Evolutionary conservation across 2,113 vertebrate genomes (phyloP).

Genomic region (Pao palembangensis): DNA sequence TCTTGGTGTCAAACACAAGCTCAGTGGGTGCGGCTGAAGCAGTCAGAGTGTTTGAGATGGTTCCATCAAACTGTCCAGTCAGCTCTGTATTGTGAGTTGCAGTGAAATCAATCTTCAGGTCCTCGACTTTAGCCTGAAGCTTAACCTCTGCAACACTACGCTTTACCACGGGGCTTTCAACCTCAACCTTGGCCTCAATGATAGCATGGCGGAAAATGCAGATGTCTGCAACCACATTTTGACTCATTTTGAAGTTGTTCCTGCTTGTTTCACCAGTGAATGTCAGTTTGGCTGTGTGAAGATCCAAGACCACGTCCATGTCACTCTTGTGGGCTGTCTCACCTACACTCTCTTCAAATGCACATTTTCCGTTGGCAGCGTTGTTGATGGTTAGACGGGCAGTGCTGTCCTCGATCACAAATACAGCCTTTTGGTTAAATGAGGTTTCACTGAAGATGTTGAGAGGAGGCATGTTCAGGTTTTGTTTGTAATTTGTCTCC

Average conservation of each 20-base stretch:
- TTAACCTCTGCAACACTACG: conserved; percentile 73
- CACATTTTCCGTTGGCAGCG: conserved; percentile 77
- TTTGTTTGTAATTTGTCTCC: conserved; percentile 78
- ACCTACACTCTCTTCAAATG: conserved; percentile 71
- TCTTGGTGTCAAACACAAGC: conserved; percentile 76
- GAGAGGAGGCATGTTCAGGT: conserved; percentile 76
- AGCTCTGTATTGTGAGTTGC: conserved; percentile 78
- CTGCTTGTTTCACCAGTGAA: conserved; percentile 75
- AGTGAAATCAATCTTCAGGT: conserved; percentile 76
- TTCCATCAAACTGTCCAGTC: conserved; percentile 76
- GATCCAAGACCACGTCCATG: conserved; percentile 70
- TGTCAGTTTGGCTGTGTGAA: conserved; percentile 68
- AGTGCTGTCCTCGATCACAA: conserved; percentile 69
- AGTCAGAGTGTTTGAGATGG: conserved; percentile 75
- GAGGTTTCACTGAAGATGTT: conserved; percentile 75
- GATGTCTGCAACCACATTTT: conserved; percentile 76
- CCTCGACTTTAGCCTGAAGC: conserved; percentile 68
- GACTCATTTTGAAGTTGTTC: conserved; percentile 75
- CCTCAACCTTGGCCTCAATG: conserved; percentile 75
- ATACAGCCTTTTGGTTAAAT: conserved; percentile 73
- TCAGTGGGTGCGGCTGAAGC: conserved; percentile 75
- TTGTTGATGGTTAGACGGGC: conserved; percentile 71
- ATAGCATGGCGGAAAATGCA: conserved; percentile 67
- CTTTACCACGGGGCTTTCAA: conserved; percentile 79
- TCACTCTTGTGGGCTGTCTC: conserved; percentile 80